phyloP scores from a whole-genome alignment of 2,113 vertebrate species.

The Osmerus eperlanus region DNA sequence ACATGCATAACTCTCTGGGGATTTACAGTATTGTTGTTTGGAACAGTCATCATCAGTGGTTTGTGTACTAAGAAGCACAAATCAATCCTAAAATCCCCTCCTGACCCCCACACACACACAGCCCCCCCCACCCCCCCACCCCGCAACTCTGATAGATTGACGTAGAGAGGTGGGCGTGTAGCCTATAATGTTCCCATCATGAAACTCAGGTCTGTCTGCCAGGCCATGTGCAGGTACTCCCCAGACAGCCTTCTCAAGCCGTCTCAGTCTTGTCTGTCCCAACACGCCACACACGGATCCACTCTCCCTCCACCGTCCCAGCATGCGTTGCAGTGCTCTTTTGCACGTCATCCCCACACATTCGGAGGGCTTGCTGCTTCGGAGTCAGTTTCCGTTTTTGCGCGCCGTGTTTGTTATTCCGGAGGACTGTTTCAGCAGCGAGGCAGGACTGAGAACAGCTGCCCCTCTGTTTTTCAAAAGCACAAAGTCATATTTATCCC shows the following conservation, averaged over 20 bases:
- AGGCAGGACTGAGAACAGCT: constrained; percentile 16
- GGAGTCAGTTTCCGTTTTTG: not conserved
- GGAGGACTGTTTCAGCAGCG: not conserved
- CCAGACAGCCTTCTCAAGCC: constrained; percentile 39
- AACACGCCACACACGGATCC: too few species aligned
- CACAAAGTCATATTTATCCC: constrained; percentile 68
- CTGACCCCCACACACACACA: constrained; percentile 2
- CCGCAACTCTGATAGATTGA: constrained; percentile 23
- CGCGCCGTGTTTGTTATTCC: not conserved
- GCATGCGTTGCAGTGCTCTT: constrained; percentile 13
- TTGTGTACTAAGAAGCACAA: too few species aligned
- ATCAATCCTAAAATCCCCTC: too few species aligned
- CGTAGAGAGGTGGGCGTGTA: not conserved
- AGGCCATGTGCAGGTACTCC: constrained; percentile 27
- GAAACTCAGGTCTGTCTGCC: constrained; percentile 26
- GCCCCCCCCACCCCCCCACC: not conserved
- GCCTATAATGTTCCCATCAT: constrained; percentile 45
- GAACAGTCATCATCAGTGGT: too few species aligned
- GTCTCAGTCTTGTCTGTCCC: constrained; percentile 1
- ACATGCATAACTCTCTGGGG: constrained; percentile 4
- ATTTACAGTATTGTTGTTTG: too few species aligned
- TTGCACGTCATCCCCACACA: too few species aligned
- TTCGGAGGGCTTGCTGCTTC: too few species aligned
- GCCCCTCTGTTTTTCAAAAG: constrained; percentile 26
- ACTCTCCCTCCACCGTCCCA: constrained; percentile 36